Conservation (phyloP, 2,797 vertebrate species). For the Sebastolobus altivelis region DNA sequence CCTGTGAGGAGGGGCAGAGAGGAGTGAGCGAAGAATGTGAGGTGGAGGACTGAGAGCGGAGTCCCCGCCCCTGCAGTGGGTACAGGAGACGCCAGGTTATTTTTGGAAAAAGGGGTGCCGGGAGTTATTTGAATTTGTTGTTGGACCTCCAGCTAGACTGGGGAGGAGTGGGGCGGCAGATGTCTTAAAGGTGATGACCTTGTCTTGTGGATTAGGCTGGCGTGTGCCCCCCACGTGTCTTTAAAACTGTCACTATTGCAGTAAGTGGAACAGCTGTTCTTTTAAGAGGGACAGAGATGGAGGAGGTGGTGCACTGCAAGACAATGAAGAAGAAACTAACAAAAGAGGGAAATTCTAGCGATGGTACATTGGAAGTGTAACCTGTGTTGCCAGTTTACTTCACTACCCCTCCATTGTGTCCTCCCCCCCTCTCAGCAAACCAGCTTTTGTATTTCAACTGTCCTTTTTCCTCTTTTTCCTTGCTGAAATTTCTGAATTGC, state of each 20-base stretch:
- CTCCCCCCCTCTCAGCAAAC: background rate
- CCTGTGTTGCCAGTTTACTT: conserved; percentile 41
- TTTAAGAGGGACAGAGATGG: conserved; percentile 35
- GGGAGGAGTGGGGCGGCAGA: conserved; percentile 28
- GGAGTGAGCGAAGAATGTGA: conserved; percentile 67
- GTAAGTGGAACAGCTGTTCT: conserved; percentile 68
- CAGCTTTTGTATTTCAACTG: conserved; percentile 18
- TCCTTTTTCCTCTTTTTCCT: conserved; percentile 21
- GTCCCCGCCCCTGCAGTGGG: conserved; percentile 55
- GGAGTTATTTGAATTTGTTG: conserved; percentile 68
- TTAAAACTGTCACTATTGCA: conserved; percentile 61
- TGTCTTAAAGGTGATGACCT: conserved; percentile 69
- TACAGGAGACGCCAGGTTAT: conserved; percentile 70
- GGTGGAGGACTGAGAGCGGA: conserved; percentile 52
- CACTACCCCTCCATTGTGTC: background rate
- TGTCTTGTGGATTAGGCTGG: conserved; percentile 48
- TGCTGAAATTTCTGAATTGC: conserved; percentile 8
- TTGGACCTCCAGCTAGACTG: conserved; percentile 25
- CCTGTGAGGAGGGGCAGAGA: conserved; percentile 54
- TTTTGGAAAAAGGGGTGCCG: conserved; percentile 71
- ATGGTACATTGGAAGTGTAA: conserved; percentile 8
- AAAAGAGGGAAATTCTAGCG: background rate
- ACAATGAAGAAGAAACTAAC: conserved; percentile 29
- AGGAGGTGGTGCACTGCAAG: conserved; percentile 12
- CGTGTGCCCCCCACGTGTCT: conserved; percentile 37